Evolutionary conservation across 2,113 vertebrate genomes (phyloP).

Genomic region (Vireo altiloquus): DNA sequence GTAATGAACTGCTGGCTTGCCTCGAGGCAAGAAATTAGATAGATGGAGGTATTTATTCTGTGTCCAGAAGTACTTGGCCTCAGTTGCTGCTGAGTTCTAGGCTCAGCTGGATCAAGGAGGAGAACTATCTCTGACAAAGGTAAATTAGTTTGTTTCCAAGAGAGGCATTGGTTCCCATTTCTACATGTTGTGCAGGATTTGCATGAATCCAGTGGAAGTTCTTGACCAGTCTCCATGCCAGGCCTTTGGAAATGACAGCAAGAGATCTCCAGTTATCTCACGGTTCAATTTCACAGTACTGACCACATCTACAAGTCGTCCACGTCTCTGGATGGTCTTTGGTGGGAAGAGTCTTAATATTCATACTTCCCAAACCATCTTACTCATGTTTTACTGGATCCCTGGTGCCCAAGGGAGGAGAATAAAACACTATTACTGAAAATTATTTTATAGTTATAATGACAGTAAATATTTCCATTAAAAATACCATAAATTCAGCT

Average conservation of each 20-base stretch:
- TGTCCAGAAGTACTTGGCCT: not conserved
- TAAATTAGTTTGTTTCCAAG: not conserved
- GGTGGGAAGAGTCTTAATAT: not conserved
- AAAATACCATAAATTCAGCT: not conserved
- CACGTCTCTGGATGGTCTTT: not conserved
- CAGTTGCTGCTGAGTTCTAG: not conserved
- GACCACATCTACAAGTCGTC: not conserved
- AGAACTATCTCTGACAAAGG: not conserved
- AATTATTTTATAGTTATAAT: not conserved
- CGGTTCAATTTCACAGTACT: fast-evolving
- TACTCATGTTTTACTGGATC: not conserved
- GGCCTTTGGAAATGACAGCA: not conserved
- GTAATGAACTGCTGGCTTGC: not conserved
- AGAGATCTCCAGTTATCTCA: not conserved
- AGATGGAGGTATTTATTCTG: not conserved
- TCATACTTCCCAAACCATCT: not conserved
- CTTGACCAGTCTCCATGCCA: fast-evolving
- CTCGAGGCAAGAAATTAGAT: not conserved
- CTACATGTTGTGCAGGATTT: not conserved
- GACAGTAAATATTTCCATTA: not conserved
- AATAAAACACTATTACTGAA: not conserved
- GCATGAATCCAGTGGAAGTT: not conserved
- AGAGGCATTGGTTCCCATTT: not conserved
- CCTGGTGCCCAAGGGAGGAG: not conserved
- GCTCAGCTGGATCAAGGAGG: not conserved